Evolutionary conservation across 2,888 invertebrate genomes (phyloP).

Genomic region (Parnassius glacialis): DNA sequence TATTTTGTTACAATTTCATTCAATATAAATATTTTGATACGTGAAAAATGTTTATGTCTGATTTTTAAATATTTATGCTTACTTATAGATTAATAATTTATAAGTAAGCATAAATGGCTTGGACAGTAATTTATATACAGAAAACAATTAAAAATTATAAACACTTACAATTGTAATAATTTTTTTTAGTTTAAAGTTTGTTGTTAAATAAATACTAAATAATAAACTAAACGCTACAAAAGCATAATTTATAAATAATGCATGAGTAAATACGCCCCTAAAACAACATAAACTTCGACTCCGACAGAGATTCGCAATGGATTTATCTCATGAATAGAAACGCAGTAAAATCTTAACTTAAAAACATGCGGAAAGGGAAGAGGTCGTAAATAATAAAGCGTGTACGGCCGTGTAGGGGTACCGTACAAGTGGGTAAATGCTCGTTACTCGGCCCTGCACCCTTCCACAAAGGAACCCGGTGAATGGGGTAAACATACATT

Average conservation of each 20-base stretch:
- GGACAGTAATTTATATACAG: too few species aligned
- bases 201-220: too few species aligned
- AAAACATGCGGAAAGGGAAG: conserved; percentile 75
- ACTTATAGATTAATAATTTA: too few species aligned
- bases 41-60: too few species aligned
- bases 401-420: conserved; percentile 60
- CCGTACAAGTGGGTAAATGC: conserved; percentile 66
- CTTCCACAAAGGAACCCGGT: conserved; percentile 67
- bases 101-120: too few species aligned
- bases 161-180: too few species aligned
- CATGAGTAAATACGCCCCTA: conserved; percentile 21
- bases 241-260: conserved; percentile 17
- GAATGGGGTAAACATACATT: conserved; percentile 73
- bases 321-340: conserved; percentile 71
- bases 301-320: conserved; percentile 53
- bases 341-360: conserved; percentile 78
- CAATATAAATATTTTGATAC: too few species aligned
- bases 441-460: conserved; percentile 66
- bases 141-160: too few species aligned
- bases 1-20: too few species aligned
- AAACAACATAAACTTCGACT: conserved; percentile 32
- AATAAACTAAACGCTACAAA: conserved; percentile 1
- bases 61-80: too few species aligned
- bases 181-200: too few species aligned
- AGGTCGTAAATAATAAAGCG: conserved; percentile 78